These are phyloP conservation scores for Phortica magna DNA, from an alignment of 2,888 invertebrate genomes.

Conservation along the genomic window DNA sequence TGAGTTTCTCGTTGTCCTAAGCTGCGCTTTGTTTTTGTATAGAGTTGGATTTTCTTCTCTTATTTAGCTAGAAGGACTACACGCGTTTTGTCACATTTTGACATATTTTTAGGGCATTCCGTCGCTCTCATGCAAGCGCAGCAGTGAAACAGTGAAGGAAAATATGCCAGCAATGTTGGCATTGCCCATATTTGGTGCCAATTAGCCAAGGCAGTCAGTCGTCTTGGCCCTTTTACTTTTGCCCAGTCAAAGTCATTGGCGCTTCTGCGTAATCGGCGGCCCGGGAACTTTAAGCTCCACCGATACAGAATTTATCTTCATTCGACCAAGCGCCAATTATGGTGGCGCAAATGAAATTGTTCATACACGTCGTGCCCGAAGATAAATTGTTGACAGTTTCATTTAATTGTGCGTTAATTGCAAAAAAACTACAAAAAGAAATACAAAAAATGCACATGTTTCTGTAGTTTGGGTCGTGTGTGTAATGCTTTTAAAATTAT, in stretches of 20 bases:
- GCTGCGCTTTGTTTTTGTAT: neutral
- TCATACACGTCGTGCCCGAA: slow-evolving; percentile 58
- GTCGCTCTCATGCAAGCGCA: neutral
- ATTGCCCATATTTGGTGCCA: slow-evolving; percentile 70
- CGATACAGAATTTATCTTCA: slow-evolving; percentile 13
- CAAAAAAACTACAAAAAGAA: slow-evolving; percentile 51
- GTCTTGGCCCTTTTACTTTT: slow-evolving; percentile 60
- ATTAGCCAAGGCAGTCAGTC: slow-evolving; percentile 60
- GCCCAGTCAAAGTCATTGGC: slow-evolving; percentile 31
- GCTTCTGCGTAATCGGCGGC: neutral
- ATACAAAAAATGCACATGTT: neutral
- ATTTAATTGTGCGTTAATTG: slow-evolving; percentile 68
- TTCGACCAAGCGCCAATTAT: slow-evolving; percentile 63
- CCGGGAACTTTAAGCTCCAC: neutral
- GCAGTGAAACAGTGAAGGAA: neutral
- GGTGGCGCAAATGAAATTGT: slow-evolving; percentile 75
- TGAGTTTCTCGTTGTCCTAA: slow-evolving; percentile 44
- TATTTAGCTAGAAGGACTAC: slow-evolving; percentile 58
- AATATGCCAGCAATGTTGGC: slow-evolving; percentile 14
- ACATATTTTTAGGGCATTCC: slow-evolving; percentile 59
- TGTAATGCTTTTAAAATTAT: too few species aligned
- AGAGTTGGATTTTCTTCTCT: neutral
- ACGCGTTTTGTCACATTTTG: slow-evolving; percentile 72
- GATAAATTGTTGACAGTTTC: slow-evolving; percentile 73
- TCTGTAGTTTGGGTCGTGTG: too few species aligned